These are phyloP conservation scores for Rhea americana DNA, from an alignment of 2,113 vertebrate genomes.

Conservation along the genomic window DNA sequence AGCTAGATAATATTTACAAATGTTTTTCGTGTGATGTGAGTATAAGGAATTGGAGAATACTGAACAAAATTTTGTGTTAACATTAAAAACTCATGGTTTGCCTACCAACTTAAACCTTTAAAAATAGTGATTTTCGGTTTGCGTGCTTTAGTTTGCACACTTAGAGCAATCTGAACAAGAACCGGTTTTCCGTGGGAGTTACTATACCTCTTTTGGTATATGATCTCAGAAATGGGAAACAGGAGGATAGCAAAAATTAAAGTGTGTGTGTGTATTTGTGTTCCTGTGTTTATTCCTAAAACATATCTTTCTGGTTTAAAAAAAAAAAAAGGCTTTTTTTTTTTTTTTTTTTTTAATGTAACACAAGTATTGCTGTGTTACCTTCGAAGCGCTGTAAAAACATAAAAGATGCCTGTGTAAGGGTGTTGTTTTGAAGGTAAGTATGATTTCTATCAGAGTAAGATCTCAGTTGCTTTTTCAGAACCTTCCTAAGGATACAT, in stretches of 20 bases:
- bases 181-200: neutral
- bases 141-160: neutral
- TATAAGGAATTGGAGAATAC: neutral
- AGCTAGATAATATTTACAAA: neutral
- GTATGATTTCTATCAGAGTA: neutral
- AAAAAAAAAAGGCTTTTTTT: neutral
- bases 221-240: neutral
- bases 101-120: neutral
- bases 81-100: neutral
- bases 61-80: neutral
- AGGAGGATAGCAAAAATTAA: neutral
- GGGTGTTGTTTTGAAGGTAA: neutral
- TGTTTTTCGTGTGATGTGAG: neutral
- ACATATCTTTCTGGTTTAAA: neutral
- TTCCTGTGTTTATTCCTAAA: neutral
- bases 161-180: neutral
- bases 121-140: neutral
- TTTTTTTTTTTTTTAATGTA: neutral
- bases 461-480: neutral
- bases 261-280: neutral
- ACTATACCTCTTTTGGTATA: neutral
- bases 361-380: neutral
- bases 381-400: neutral
- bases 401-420: neutral
- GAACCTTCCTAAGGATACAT: neutral